Evolutionary conservation across 2,888 invertebrate genomes (phyloP), one percentile per base, ranked within the genome.

Genomic region (Andrena flavipes): DNA sequence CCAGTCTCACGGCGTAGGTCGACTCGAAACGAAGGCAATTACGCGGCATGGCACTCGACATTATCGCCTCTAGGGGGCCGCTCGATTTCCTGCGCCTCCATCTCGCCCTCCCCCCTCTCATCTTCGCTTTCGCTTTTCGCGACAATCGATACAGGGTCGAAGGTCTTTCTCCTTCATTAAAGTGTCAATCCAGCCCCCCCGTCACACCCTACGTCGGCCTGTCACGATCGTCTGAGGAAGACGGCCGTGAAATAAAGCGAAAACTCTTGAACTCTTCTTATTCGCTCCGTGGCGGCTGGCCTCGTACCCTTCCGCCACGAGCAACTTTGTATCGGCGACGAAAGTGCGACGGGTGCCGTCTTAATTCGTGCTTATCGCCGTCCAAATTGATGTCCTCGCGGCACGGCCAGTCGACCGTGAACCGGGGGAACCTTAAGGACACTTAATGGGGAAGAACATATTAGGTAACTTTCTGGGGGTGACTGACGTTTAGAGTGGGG

Each of bases 111-210:
- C 76, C 51, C 35, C 65, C 26, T 16, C 26, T 60, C 74, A n/a
- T 62, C n/a, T 80, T 59, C 74, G 80, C 87, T 88, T 84, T 87
- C 85, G 84, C 85, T 89, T 87, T 42, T 87, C 80, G 80, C 79
- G 85, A 88, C 89, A 88, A 88, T 88, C 88, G 89, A 88, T 84
- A 81, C 76, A 84, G 77, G 76, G 64, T 79, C 86, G 85, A 83
- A 86, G 79, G 86, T 89, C 90, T 89, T 87, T 88, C 87, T 91
- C 91, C 91, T 91, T 92, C 92, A 91, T 92, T 92, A 91, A 92
- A 92, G 92, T 91, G 92, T 92, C 91, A 92, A 92, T 92, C 89
- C 89, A 87, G 69, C 10, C 16, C 72, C 35, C 30, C 23, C 60
- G 2, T 3, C 42, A 20, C 33, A n/a, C 23, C 29, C 74, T 20